Conservation (phyloP, 2,888 invertebrate genomes). For the Altica lythri region DNA sequence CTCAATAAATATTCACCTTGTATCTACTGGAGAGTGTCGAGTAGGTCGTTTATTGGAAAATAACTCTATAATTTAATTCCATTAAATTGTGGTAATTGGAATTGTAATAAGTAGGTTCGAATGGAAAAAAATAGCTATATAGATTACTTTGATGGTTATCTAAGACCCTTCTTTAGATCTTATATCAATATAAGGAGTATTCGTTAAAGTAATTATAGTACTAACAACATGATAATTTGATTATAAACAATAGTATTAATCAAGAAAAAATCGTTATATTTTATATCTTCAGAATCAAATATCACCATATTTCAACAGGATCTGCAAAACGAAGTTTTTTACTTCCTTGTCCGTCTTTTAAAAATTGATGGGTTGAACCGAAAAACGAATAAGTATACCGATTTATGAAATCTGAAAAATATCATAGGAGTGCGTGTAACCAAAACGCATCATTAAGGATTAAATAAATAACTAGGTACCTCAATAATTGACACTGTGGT, state of each 20-base stretch:
- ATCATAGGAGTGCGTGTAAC: too few species aligned
- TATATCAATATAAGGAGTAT: neutral
- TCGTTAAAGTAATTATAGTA: neutral
- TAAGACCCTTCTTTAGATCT: too few species aligned
- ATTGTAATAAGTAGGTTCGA: neutral
- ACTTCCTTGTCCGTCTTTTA: too few species aligned
- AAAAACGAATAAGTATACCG: too few species aligned
- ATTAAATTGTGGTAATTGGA: neutral
- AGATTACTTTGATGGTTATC: too few species aligned
- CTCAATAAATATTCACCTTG: slow-evolving; percentile 1
- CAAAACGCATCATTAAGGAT: too few species aligned
- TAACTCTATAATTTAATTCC: neutral
- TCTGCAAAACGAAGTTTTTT: too few species aligned
- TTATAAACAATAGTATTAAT: neutral
- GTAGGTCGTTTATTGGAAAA: neutral
- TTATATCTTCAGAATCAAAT: slow-evolving; percentile 6
- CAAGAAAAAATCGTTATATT: neutral
- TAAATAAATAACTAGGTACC: too few species aligned
- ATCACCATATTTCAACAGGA: too few species aligned
- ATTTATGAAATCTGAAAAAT: too few species aligned
- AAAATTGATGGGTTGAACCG: too few species aligned
- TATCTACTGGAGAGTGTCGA: neutral
- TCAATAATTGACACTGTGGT: too few species aligned
- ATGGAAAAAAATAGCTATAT: neutral
- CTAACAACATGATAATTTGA: neutral